A percentile compares a stretch with the other conserved stretches of the same genome.
These are phyloP conservation scores for Ceyx melanurus DNA, from an alignment of 2,113 vertebrate species.

Conservation along the genomic window DNA sequence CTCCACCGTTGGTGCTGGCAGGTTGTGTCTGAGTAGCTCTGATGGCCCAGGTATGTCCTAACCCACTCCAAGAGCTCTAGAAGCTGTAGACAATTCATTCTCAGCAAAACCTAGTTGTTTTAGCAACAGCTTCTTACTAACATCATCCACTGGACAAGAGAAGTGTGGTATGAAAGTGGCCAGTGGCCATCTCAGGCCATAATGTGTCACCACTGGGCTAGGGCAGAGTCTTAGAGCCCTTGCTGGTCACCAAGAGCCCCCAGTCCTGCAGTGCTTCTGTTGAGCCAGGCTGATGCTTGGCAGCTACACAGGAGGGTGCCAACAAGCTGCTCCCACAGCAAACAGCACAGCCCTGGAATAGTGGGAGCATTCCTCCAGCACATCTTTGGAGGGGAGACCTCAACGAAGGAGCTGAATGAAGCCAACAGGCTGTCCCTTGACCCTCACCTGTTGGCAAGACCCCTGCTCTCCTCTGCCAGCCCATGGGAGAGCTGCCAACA, in stretches of 20 bases:
- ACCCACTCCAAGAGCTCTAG: neutral
- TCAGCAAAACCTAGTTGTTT: neutral
- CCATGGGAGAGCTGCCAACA: neutral
- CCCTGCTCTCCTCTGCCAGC: neutral
- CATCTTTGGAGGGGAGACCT: neutral
- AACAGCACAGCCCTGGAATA: neutral
- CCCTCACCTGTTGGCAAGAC: neutral
- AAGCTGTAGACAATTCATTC: neutral
- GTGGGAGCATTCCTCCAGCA: rapidly evolving
- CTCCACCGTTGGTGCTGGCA: rapidly evolving
- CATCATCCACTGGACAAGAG: neutral
- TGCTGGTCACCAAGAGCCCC: too few species aligned
- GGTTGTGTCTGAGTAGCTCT: rapidly evolving
- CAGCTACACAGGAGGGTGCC: neutral
- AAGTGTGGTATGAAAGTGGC: rapidly evolving
- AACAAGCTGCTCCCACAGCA: neutral
- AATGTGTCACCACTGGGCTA: neutral
- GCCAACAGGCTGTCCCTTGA: neutral
- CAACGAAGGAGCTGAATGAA: neutral
- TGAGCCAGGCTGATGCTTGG: neutral
- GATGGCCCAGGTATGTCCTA: neutral
- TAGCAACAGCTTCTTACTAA: neutral
- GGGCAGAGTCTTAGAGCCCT: neutral
- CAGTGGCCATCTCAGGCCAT: neutral
- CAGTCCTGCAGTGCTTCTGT: neutral